phyloP scores from a whole-genome alignment of 2,113 vertebrate species.

The Otolemur garnettii region DNA sequence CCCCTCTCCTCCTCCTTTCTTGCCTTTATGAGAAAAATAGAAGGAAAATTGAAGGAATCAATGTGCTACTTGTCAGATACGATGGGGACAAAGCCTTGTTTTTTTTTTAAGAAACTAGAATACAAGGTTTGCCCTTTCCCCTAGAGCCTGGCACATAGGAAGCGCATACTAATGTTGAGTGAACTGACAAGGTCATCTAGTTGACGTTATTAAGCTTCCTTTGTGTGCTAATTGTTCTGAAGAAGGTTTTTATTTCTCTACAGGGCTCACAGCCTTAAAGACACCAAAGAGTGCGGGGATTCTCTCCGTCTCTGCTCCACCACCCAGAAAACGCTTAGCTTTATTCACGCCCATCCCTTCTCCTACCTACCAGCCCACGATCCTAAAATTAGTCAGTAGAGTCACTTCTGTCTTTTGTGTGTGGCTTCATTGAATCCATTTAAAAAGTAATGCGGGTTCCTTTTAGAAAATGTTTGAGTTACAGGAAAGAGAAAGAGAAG shows the following conservation, averaged over 20 bases:
- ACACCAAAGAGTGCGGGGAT: neutral
- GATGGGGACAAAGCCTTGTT: neutral
- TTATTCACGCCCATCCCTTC: fast-evolving
- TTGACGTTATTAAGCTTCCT: neutral
- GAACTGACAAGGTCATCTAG: neutral
- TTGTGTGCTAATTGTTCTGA: fast-evolving
- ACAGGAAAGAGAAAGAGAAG: constrained; percentile 18
- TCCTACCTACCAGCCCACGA: neutral
- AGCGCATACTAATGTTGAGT: fast-evolving
- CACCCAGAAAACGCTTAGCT: neutral
- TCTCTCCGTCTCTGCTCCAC: neutral
- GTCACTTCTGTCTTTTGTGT: neutral
- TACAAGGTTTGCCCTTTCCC: neutral
- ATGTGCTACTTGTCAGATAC: fast-evolving
- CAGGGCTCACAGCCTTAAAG: neutral
- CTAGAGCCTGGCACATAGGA: no score
- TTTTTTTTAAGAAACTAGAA: neutral
- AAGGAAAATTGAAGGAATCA: neutral
- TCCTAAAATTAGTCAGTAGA: neutral
- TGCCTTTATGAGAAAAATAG: neutral
- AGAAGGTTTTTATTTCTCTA: neutral
- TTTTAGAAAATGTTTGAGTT: constrained; percentile 9
- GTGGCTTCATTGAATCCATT: neutral
- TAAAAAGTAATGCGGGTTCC: neutral
- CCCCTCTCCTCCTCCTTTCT: neutral